These are phyloP conservation scores for Malurus melanocephalus DNA, from an alignment of 2,113 vertebrate genomes.

Conservation along the genomic window DNA sequence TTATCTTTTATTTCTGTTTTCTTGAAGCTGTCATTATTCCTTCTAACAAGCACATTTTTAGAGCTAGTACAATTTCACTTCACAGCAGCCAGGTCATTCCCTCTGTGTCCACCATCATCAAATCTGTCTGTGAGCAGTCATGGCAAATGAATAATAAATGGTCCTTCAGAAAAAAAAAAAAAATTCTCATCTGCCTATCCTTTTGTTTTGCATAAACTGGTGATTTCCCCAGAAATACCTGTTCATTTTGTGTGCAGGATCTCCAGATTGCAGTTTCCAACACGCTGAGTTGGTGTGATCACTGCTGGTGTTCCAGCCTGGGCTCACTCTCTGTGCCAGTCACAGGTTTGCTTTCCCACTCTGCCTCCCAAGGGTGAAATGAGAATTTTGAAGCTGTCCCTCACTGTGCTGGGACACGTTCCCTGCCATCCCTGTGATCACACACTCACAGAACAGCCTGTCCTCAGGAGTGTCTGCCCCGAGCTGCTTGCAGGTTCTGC, in stretches of 20 bases:
- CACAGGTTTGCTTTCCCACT: background rate
- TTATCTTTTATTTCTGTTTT: conserved; percentile 6
- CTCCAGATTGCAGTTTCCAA: background rate
- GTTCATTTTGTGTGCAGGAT: background rate
- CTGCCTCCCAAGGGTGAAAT: background rate
- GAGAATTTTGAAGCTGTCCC: background rate
- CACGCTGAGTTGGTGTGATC: fast-evolving
- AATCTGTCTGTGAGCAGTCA: background rate
- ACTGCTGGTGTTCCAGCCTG: background rate
- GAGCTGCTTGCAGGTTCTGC: background rate
- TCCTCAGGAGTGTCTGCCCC: background rate
- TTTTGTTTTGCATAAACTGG: conserved; percentile 1
- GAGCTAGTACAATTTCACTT: background rate
- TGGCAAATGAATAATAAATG: background rate
- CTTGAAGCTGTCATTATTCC: background rate
- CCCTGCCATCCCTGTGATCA: background rate
- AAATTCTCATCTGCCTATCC: background rate
- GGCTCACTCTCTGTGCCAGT: background rate
- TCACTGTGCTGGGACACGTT: fast-evolving
- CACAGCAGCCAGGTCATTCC: background rate
- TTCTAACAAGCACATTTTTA: background rate
- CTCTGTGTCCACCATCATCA: background rate
- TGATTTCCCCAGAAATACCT: background rate
- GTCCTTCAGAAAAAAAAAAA: background rate
- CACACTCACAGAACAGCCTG: background rate